Evolutionary conservation across 2,797 vertebrate genomes (phyloP).

Genomic region (Syncerus caffer): DNA sequence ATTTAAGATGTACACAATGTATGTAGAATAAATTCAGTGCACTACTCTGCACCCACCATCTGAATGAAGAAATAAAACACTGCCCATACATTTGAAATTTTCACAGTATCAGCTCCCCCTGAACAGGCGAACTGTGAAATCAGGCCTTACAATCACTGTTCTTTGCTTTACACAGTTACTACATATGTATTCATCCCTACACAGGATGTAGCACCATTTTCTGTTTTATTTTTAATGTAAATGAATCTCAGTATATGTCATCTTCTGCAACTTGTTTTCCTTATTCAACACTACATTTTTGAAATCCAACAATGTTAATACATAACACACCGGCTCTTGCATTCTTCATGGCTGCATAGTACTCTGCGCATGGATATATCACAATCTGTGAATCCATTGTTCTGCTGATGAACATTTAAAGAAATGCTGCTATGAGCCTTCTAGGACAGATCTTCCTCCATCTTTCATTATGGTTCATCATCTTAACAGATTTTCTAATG

Average conservation of each 20-base stretch:
- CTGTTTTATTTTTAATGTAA: not conserved
- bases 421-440: not conserved
- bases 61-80: not conserved
- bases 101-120: not conserved
- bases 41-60: not conserved
- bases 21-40: not conserved
- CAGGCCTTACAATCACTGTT: not conserved
- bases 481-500: not conserved
- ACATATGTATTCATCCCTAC: rapidly evolving
- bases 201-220: rapidly evolving
- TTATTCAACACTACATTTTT: not conserved
- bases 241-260: not conserved
- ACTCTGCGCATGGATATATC: rapidly evolving
- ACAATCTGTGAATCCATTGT: not conserved
- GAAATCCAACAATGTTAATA: not conserved
- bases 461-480: not conserved
- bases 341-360: not conserved
- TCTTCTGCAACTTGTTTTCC: not conserved
- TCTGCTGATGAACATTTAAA: not conserved
- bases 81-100: not conserved
- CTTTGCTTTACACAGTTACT: not conserved
- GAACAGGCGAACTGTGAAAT: not conserved
- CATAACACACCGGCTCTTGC: not conserved
- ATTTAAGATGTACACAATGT: not conserved
- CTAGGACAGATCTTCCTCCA: not conserved